Evolutionary conservation across 2,888 invertebrate species (phyloP), one percentile per base, ranked within the genome.

Genomic region (Meteorus cinctellus): DNA sequence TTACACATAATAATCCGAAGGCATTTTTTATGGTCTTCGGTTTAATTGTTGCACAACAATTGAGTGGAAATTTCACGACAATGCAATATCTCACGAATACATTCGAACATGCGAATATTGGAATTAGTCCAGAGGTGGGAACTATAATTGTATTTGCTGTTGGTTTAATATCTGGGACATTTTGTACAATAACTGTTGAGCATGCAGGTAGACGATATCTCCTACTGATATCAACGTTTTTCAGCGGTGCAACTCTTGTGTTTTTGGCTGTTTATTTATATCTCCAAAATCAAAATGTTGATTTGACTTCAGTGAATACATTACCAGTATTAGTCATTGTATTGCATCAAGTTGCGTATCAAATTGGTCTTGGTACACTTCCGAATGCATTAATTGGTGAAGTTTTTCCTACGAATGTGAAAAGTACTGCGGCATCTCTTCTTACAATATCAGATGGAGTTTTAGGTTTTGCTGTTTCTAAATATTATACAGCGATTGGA

Each of bases 131-230:
- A 8, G 85, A 89, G 67, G 48, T 83, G 1, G 90, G 91, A 1
- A 90, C 91, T 1, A 90, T 91, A 12, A 81, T 91, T n/a, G 89
- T 92, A 1, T 88, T 91, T 0, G 86, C 87, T 0, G 90, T 92
- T 19, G 91, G 91, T 45, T 83, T 90, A 0, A 67, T 88, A 0
- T 87, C 89, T 0, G 88, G 90, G 4, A 85, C 83, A 19, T 65
- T 87, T 48, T 84, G 90, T 0, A 88, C 89, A 0, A 81, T 87
- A 10, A 84, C 89, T 0, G 90, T 90, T 0, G 92, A 92, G 77
- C 86, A 86, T 8, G 90, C 90, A 4, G 92, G 92, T 0, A 84
- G 92, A 70, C 85, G 91, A 27, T 86, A 87, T 1, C 85, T 92
- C 3, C 85, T 92, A 0, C 83, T 92, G n/a, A 77, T 88, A 14